Evolutionary conservation across 1,140 invertebrate genomes (phyloP), one percentile per base, ranked within the genome.

Genomic region (Drosophila sechellia): DNA sequence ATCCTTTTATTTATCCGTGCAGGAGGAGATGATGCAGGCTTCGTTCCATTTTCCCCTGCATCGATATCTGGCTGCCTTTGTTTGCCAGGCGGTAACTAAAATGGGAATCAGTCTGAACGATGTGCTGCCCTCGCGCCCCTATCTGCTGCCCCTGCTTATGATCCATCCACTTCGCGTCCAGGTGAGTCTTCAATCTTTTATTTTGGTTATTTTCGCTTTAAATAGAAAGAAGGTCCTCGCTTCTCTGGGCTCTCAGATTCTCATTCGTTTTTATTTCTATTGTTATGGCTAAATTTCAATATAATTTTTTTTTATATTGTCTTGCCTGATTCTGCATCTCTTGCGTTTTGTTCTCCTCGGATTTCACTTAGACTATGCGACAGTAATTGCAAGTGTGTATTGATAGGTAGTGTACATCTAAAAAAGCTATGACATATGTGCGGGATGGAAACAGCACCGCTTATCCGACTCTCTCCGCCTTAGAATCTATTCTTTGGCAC

Each of bases 21-120:
- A 96, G 95, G 94, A 94, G 81, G 96, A 98, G 92, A 95, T 95
- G 90, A 94, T 96, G 91, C 96, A 98, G 94, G 95, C 98, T 37
- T 98, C 97, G 22, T 99, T 99, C 93, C 98, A 99, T 93, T 94
- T 99, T 69, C 98, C 98, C 13, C 94, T 99, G 56, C 98, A 99
- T 94, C 96, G 98, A 15, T 98, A 99, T 92, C 95, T 98, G 86
- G 96, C 98, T 1, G 96, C 97, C 8, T 98, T 99, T 92, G 94
- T 98, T 71, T 97, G 97, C 89, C 96, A 98, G 91, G 97, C 96
- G 34, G 95, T 98, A 31, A 95, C 96, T 72, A 94, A 95, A 90
- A 97, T 99, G 94, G 95, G 95, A 48, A 94, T 96, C 57, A 93
- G 94, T 15, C 94, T 98, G 17, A 93, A 94, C 40, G 95, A 97